Evolutionary conservation across 2,888 invertebrate genomes (phyloP).

Genomic region (Phyto melanocephala): DNA sequence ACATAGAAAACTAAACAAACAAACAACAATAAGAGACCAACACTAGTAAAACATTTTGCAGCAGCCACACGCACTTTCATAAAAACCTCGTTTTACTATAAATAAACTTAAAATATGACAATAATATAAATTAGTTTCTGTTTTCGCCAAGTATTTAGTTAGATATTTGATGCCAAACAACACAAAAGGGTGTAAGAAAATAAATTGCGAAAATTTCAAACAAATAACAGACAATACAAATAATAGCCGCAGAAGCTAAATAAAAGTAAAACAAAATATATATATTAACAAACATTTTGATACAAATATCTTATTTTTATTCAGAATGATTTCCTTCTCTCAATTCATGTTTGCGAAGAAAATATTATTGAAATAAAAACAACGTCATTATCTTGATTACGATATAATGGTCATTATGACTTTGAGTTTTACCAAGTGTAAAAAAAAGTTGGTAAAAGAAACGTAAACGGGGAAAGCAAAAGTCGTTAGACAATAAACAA

Average conservation of each 20-base stretch:
- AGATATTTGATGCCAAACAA: slow-evolving; percentile 31
- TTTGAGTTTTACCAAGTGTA: neutral
- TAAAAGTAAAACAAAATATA: neutral
- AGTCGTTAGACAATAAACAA: neutral
- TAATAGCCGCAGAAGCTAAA: no score
- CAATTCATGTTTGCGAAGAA: neutral
- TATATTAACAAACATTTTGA: slow-evolving; percentile 17
- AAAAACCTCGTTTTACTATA: neutral
- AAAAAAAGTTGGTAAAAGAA: neutral
- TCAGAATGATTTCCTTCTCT: neutral
- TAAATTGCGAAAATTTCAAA: neutral
- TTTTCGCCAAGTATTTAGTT: slow-evolving; percentile 50
- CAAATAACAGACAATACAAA: neutral
- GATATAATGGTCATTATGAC: neutral
- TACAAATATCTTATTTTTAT: neutral
- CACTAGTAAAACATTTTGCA: no score
- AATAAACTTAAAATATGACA: slow-evolving; percentile 15
- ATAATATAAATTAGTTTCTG: slow-evolving; percentile 55
- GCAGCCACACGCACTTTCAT: no score
- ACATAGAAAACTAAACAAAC: no score
- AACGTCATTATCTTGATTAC: neutral
- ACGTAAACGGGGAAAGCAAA: neutral
- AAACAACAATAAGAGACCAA: no score
- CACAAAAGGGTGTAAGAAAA: neutral
- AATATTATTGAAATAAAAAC: neutral